These are phyloP conservation scores for Xanthorhoe spadicearia DNA, from an alignment of 2,888 invertebrate species.

Conservation along the genomic window DNA sequence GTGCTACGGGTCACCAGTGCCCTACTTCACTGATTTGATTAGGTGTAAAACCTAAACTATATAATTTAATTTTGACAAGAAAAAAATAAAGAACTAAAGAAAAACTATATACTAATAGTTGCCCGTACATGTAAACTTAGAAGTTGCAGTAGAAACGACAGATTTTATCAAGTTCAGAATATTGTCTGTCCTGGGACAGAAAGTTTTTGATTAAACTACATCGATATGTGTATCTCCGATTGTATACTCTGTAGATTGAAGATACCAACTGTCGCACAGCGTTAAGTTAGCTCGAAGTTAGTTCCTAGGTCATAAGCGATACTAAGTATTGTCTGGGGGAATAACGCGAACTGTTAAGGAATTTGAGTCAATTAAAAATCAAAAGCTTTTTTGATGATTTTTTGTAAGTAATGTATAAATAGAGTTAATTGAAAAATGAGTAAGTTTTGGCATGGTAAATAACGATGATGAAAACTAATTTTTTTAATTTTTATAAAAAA, in stretches of 20 bases:
- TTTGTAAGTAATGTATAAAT: too few relatives aligned
- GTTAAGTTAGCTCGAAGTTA: constrained; percentile 5
- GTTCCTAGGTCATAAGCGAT: constrained; percentile 5
- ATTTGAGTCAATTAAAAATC: not conserved
- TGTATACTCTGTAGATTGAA: constrained; percentile 21
- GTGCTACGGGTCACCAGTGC: too few relatives aligned
- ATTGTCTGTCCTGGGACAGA: constrained; percentile 26
- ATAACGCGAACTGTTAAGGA: not conserved
- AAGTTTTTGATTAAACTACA: constrained; percentile 34
- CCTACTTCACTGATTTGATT: too few relatives aligned
- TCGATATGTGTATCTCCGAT: constrained; percentile 26
- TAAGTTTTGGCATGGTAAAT: too few relatives aligned
- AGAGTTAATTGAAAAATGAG: too few relatives aligned
- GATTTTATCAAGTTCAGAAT: constrained; percentile 27
- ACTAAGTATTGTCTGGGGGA: not conserved
- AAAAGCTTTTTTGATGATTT: too few relatives aligned
- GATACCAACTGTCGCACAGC: constrained; percentile 13
- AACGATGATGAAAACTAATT: too few relatives aligned
- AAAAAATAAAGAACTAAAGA: too few relatives aligned
- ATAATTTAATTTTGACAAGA: too few relatives aligned
- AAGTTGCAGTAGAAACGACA: constrained; percentile 12
- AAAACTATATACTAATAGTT: too few relatives aligned
- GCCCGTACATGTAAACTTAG: not conserved
- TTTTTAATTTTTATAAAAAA: too few relatives aligned
- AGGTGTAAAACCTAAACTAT: too few relatives aligned